A percentile compares a stretch with the other conserved stretches of the same genome.
These are phyloP conservation scores for Meiosimyza platycephala DNA, from an alignment of 2,888 invertebrate species.

Conservation along the genomic window DNA sequence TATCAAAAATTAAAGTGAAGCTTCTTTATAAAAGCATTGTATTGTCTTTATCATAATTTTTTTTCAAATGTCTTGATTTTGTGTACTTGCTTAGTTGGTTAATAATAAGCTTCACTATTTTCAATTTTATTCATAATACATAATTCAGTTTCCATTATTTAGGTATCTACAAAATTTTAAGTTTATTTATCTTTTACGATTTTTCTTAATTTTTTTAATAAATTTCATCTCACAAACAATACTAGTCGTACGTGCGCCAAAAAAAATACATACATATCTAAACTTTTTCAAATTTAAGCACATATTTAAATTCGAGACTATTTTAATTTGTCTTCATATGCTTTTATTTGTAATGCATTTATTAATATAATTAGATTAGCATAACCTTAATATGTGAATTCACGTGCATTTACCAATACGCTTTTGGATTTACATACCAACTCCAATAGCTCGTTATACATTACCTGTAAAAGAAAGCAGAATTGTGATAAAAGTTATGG, in stretches of 20 bases:
- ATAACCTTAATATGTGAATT: conserved; percentile 30
- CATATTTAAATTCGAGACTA: background rate
- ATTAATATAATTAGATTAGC: conserved; percentile 10
- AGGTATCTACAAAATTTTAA: conserved; percentile 20
- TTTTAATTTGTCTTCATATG: conserved; percentile 12
- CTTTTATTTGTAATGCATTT: conserved; percentile 12
- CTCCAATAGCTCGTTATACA: conserved; percentile 60
- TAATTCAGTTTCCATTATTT: background rate
- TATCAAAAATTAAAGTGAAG: no score
- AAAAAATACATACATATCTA: background rate
- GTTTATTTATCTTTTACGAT: background rate
- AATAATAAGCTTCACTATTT: background rate
- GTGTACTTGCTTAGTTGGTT: conserved; percentile 5
- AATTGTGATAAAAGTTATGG: background rate
- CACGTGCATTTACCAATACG: conserved; percentile 11
- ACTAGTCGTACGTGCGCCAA: conserved; percentile 9
- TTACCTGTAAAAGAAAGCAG: conserved; percentile 53
- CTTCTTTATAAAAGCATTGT: conserved; percentile 17
- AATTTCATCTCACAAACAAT: conserved; percentile 1
- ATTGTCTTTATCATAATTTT: conserved; percentile 20
- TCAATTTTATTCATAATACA: background rate
- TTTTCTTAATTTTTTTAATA: background rate
- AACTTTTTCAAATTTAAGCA: conserved; percentile 6
- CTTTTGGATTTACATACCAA: conserved; percentile 50
- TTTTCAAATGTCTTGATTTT: background rate